A percentile compares a stretch with the other conserved stretches of the same genome.
phyloP scores from a whole-genome alignment of 2,113 vertebrate genomes.

The Micronycteris hirsuta region DNA sequence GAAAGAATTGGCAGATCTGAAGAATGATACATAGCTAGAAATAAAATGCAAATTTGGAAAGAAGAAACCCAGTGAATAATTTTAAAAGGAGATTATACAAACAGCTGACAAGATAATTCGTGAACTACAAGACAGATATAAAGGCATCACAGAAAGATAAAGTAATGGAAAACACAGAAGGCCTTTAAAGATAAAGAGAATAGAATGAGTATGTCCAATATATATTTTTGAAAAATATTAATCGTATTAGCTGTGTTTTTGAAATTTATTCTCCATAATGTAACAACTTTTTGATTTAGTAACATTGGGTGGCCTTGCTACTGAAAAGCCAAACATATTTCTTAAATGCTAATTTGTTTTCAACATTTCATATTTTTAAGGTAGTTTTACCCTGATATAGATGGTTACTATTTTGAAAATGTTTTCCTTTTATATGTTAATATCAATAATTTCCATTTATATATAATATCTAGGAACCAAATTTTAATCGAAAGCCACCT shows the following conservation, averaged over 20 bases:
- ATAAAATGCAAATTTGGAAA: background rate
- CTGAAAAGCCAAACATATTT: background rate
- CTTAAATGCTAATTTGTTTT: background rate
- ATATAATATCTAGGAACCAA: background rate
- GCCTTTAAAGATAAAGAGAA: background rate
- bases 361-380: background rate
- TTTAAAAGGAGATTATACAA: background rate
- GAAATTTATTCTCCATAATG: background rate
- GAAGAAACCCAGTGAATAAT: background rate
- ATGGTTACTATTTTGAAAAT: background rate
- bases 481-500: constrained; percentile 3
- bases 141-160: background rate
- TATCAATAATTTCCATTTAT: background rate
- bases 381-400: background rate
- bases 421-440: background rate
- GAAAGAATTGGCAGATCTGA: background rate
- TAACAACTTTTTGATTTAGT: background rate
- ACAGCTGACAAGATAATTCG: background rate
- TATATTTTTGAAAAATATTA: background rate
- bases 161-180: background rate
- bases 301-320: background rate
- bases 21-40: background rate
- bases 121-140: background rate
- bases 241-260: background rate
- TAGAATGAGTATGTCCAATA: background rate